These are phyloP conservation scores for Scaptodrosophila latifasciaeformis DNA, from an alignment of 2,888 invertebrate genomes.

Conservation along the genomic window DNA sequence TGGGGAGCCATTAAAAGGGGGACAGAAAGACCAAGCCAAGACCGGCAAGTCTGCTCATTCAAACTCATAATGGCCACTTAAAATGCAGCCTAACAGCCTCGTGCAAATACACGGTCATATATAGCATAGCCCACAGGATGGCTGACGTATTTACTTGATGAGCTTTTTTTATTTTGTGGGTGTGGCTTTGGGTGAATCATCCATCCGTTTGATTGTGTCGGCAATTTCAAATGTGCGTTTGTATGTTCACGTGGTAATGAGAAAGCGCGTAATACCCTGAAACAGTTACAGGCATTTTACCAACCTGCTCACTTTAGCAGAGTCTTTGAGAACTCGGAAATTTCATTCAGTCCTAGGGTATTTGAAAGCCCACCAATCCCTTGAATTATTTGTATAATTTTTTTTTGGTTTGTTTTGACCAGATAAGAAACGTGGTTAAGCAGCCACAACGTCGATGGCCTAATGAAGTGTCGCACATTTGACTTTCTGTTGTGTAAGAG, in stretches of 20 bases:
- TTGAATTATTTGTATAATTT: too few relatives aligned
- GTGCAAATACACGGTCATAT: neutral
- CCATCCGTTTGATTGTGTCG: too few relatives aligned
- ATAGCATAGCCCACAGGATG: neutral
- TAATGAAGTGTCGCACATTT: neutral
- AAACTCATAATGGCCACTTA: constrained; percentile 20
- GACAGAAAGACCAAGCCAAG: constrained; percentile 22
- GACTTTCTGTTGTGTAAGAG: too few relatives aligned
- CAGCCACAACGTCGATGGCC: constrained; percentile 1
- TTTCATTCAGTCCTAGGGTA: too few relatives aligned
- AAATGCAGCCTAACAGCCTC: constrained; percentile 1
- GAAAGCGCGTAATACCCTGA: constrained; percentile 10
- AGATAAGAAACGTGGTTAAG: neutral
- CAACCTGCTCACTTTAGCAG: neutral
- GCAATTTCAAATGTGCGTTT: constrained; percentile 25
- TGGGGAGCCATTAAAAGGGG: constrained; percentile 24
- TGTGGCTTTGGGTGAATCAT: too few relatives aligned
- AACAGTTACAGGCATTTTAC: neutral
- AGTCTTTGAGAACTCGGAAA: too few relatives aligned
- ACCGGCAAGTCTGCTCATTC: too few relatives aligned
- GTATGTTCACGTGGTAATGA: constrained; percentile 21
- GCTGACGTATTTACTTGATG: too few relatives aligned
- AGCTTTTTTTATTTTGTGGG: too few relatives aligned
- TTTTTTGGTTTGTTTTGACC: too few relatives aligned
- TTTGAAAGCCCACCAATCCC: too few relatives aligned